Evolutionary conservation across 2,888 invertebrate genomes (phyloP), one percentile per base, ranked within the genome.

Genomic region (Norana najaformis): DNA sequence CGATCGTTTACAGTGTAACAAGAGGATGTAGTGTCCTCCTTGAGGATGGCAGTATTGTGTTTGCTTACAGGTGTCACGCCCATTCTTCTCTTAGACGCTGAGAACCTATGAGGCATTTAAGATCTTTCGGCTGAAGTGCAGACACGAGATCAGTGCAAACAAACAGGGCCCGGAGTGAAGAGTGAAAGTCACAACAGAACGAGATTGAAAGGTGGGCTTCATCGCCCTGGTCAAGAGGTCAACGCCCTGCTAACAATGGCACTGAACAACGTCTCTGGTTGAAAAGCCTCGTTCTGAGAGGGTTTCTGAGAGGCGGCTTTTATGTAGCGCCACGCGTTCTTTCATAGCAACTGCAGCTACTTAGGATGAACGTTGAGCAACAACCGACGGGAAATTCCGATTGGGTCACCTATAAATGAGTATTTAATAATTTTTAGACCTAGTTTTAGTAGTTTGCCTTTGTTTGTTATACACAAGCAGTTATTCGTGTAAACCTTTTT

Each of bases 121-220:
- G 69, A 13, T 69, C 69, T 13, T 30, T 69, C 69, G 0, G 30
- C n/a, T 69, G n/a, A 69, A 69, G 69, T 1, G 69, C 11, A n/a
- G 69, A n/a, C 69, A n/a, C n/a, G 69, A 69, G 69, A 69, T 69
- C 69, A 69, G 69, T 69, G 69, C 69, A 69, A 69, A 69, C 69
- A 69, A 69, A 69, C 69, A 11, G 11, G 4, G n/a, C 30, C n/a
- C 69, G 30, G 6, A 69, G n/a, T 69, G 69, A n/a, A 69, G 69
- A 69, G 69, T 16, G 69, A 69, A 69, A 69, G 69, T 30, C 8
- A 69, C 69, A 69, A 69, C 11, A n/a, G 69, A 69, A 69, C 69
- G n/a, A n/a, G 69, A 30, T 11, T 0, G 1, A n/a, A 11, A 11
- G 14, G 69, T 30, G 69, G 30, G 30, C n/a, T 69, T 69, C 69